These are phyloP conservation scores for Laothoe populi DNA, from an alignment of 2,888 invertebrate genomes.

Conservation along the genomic window DNA sequence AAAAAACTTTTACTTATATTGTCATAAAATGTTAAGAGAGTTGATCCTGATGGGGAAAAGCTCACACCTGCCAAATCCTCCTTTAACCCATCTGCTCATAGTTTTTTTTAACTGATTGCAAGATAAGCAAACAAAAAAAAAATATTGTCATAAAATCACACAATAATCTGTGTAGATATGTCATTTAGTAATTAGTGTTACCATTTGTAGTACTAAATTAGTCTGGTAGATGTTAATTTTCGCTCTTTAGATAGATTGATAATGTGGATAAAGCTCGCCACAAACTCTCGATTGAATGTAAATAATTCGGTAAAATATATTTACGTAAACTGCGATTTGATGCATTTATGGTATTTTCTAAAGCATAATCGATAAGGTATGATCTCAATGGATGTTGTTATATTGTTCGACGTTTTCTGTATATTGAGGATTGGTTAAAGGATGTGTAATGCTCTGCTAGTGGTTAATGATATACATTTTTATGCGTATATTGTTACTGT, in stretches of 20 bases:
- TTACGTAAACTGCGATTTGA: conserved; percentile 8
- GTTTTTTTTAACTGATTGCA: no score
- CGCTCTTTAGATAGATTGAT: conserved; percentile 45
- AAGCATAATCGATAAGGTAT: conserved; percentile 4
- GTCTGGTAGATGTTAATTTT: conserved; percentile 45
- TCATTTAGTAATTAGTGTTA: conserved; percentile 47
- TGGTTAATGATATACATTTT: not conserved
- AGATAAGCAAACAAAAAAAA: not conserved
- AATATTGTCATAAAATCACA: conserved; percentile 24
- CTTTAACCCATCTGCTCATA: no score
- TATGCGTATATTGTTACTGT: conserved; percentile 1
- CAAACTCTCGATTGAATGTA: conserved; percentile 30
- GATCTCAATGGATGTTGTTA: conserved; percentile 14
- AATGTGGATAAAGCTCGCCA: conserved; percentile 35
- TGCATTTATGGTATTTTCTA: conserved; percentile 20
- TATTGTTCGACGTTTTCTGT: conserved; percentile 18
- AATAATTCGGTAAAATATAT: conserved; percentile 1
- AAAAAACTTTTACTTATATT: no score
- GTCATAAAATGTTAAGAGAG: no score
- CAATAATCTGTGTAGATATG: conserved; percentile 48
- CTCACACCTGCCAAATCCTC: no score
- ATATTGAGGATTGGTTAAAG: conserved; percentile 1
- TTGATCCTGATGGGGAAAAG: no score
- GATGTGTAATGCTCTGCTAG: not conserved
- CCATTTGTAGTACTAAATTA: conserved; percentile 46